These are phyloP conservation scores for Suncus etruscus DNA, from an alignment of 2,113 vertebrate species.

Conservation along the genomic window DNA sequence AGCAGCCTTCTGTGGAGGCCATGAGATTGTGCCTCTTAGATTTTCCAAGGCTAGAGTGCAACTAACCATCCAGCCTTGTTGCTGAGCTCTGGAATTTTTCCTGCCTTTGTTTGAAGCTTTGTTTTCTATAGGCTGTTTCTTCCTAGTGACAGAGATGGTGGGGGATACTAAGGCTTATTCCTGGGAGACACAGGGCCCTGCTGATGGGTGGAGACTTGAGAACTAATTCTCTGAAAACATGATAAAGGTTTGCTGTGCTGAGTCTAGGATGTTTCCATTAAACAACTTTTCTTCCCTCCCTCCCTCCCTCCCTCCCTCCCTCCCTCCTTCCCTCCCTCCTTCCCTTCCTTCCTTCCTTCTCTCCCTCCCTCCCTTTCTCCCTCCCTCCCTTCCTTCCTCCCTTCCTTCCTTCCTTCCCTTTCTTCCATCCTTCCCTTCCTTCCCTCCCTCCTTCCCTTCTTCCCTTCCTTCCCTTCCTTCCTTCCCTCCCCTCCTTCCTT, in stretches of 20 bases:
- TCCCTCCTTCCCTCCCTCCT: background rate
- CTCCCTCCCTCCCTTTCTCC: too few relatives aligned
- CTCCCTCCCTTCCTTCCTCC: too few relatives aligned
- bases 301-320: background rate
- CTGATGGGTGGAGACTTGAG: background rate
- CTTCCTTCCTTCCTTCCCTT: too few relatives aligned
- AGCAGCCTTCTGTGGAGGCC: background rate
- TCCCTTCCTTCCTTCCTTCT: background rate
- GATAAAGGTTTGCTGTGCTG: too few relatives aligned
- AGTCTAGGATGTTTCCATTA: background rate
- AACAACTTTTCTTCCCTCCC: background rate
- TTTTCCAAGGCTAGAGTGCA: background rate
- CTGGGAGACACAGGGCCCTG: background rate
- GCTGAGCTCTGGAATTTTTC: background rate
- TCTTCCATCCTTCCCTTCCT: too few relatives aligned
- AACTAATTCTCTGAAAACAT: background rate
- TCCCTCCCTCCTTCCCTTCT: too few relatives aligned
- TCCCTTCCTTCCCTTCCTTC: too few relatives aligned
- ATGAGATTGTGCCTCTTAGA: background rate
- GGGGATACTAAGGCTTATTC: background rate
- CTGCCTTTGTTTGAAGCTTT: background rate
- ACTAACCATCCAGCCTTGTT: accelerated
- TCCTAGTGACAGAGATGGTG: background rate
- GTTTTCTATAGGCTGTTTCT: background rate
- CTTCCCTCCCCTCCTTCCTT: too few relatives aligned